A percentile compares a stretch with the other conserved stretches of the same genome.
Evolutionary conservation across 2,113 vertebrate species (phyloP).

Genomic region (Ahaetulla prasina): DNA sequence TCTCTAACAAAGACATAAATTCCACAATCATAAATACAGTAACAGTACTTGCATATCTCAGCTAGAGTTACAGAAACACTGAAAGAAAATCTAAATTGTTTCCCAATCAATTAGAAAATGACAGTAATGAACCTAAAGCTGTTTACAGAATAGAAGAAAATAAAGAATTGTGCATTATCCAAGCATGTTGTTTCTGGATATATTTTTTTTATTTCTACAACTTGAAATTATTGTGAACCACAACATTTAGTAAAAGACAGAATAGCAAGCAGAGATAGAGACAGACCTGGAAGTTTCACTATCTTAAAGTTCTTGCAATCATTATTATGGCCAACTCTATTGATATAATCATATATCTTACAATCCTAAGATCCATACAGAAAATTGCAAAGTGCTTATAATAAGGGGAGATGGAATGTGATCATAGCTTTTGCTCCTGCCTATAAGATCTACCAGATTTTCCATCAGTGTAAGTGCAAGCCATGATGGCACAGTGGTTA

Average conservation of each 20-base stretch:
- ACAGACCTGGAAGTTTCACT: background rate
- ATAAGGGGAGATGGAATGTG: background rate
- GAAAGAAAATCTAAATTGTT: background rate
- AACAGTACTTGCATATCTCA: slow-evolving; percentile 49
- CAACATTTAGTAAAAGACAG: background rate
- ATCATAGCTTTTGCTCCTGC: background rate
- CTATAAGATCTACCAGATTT: background rate
- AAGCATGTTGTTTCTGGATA: background rate
- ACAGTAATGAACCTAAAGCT: background rate
- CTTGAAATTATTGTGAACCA: background rate
- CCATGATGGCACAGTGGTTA: too few relatives aligned
- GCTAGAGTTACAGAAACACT: slow-evolving; percentile 19
- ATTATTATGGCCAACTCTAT: background rate
- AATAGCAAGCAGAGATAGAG: background rate
- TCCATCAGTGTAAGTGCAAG: background rate
- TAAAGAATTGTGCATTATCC: background rate
- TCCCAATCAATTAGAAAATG: background rate
- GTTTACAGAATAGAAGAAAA: background rate
- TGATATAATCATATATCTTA: background rate
- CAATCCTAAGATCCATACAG: background rate
- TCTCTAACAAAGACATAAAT: slow-evolving; percentile 23
- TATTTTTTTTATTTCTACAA: background rate
- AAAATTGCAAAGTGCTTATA: background rate
- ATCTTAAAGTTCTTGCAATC: background rate
- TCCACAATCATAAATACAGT: slow-evolving; percentile 46